Evolutionary conservation across 30 jellyfish, hydroid and myxozoan species (phyloP), one percentile per base, ranked within the genome.

Genomic region (Aurelia aurita complex sp. Pacific): DNA sequence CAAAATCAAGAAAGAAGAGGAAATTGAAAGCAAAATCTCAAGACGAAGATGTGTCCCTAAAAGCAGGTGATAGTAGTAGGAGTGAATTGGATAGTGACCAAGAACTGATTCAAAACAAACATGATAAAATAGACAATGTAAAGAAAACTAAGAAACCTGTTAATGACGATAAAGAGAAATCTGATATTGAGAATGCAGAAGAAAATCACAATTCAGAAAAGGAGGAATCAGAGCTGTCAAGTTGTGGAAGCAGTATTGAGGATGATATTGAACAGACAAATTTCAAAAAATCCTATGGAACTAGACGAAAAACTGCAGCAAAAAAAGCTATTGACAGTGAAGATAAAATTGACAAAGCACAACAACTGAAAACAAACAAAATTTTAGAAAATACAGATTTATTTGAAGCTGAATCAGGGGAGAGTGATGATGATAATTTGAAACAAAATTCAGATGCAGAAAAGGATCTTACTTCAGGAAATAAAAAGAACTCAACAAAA

Each of bases 351-450:
- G 90, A 80, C 12, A 57, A 82, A 35, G 77, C 19, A 15, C 85
- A 82, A 51, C 53, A 69, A 35, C 23, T 29, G 38, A 74, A 82
- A 17, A 69, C 91, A 43, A 59, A 52, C 11, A 40, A 66, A 38
- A 69, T 82, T 14, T 34, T 69, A 12, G 73, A 53, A 18, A 69
- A 80, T 51, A 66, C 61, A 33, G 91, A 71, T 55, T 70, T 82
- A 67, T 71, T 82, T 69, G 91, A 82, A 69, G 91, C 85, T 14
- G 91, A 69, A 36, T 57, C 85, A 17, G 79, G 63, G 23, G 76
- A 70, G 0, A 74, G 79, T 52, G 74, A 36, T 66, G 71, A 72
- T 36, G 65, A 57, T n/a, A 57, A 68, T 68, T 46, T 46, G 57
- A 46, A 46, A 46, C 57, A 46, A 7, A 46, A 46, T 46, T 46